Conservation (phyloP, 2,888 invertebrate species). For the Euspilapteryx auroguttella region DNA sequence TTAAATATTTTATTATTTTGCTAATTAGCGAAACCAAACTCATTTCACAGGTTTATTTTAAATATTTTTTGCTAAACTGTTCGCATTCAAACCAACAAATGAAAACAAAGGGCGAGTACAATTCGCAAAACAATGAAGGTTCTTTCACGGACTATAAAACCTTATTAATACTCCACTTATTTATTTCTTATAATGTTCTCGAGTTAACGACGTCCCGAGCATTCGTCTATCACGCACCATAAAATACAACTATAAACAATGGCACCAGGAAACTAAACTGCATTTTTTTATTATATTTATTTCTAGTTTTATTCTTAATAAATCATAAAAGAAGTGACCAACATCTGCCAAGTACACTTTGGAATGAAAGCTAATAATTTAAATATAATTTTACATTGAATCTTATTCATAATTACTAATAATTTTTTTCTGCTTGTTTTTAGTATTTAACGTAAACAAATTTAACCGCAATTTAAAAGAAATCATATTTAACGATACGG, state of each 20-base stretch:
- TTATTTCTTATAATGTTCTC: constrained; percentile 56
- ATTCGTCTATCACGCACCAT: constrained; percentile 44
- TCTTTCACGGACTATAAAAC: constrained; percentile 54
- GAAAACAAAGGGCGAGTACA: constrained; percentile 23
- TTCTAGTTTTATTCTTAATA: no score
- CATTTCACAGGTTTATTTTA: constrained; percentile 14
- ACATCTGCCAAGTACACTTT: no score
- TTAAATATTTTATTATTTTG: no score
- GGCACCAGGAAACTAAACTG: no score
- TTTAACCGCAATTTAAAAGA: no score
- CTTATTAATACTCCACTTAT: constrained; percentile 50
- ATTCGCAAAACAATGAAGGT: constrained; percentile 38
- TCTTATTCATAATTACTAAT: no score
- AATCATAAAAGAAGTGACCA: no score
- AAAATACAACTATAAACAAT: constrained; percentile 48
- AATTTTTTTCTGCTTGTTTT: no score
- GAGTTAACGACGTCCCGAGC: constrained; percentile 48
- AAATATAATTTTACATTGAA: no score
- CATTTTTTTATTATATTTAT: no score
- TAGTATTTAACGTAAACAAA: no score
- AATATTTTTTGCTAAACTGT: constrained; percentile 24
- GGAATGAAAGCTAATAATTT: no score
- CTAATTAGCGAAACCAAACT: constrained; percentile 9
- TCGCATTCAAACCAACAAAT: constrained; percentile 16
- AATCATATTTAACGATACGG: constrained; percentile 15